These are phyloP conservation scores for Pseudomyrmex gracilis DNA, from an alignment of 1,140 invertebrate species.

Conservation along the genomic window DNA sequence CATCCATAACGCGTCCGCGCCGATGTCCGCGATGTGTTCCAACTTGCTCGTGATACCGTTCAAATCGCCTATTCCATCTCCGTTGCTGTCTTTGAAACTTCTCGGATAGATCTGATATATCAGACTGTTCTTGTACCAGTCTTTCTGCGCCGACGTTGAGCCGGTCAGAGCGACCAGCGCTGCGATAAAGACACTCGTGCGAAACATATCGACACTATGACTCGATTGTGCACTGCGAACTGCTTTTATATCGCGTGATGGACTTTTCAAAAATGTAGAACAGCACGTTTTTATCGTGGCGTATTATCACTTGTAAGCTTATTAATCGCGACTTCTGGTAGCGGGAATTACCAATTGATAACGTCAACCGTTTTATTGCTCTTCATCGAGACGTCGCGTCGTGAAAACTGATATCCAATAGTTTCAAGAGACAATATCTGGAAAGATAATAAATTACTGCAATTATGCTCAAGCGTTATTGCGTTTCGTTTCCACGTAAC, in stretches of 20 bases:
- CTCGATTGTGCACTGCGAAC: background rate
- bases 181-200: background rate
- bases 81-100: conserved; percentile 92
- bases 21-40: conserved; percentile 88
- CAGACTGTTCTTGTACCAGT: conserved; percentile 91
- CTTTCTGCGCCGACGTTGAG: conserved; percentile 1
- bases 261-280: background rate
- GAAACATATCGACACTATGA: conserved; percentile 83
- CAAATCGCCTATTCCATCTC: conserved; percentile 92
- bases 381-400: background rate
- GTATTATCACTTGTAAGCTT: conserved; percentile 3
- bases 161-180: conserved; percentile 13
- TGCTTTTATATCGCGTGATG: conserved; percentile 17
- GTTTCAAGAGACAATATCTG: background rate
- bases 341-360: background rate
- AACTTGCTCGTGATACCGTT: conserved; percentile 88
- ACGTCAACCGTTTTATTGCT: background rate
- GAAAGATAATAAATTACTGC: background rate
- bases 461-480: background rate
- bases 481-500: background rate
- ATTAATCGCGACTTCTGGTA: background rate
- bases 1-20: conserved; percentile 89
- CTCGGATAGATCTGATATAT: conserved; percentile 93
- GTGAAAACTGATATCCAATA: background rate
- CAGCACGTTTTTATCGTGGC: background rate